phyloP scores from a whole-genome alignment of 1,140 invertebrate genomes.

The Parasteatoda tepidariorum region DNA sequence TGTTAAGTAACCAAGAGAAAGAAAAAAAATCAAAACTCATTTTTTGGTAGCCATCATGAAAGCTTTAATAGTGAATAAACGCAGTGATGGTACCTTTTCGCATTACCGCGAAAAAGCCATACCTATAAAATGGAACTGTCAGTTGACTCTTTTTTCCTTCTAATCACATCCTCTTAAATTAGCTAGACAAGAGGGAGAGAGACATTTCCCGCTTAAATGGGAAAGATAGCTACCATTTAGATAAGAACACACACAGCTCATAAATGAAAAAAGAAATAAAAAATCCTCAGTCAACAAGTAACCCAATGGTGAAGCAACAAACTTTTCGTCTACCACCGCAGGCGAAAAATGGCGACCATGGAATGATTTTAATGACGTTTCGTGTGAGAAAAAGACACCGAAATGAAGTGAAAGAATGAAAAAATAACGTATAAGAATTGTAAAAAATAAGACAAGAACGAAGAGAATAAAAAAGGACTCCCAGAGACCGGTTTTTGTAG shows the following conservation, averaged over 20 bases:
- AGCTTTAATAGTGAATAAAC: not conserved
- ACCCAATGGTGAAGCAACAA: conserved; percentile 33
- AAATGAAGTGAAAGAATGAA: conserved; percentile 53
- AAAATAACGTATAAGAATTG: conserved; percentile 23
- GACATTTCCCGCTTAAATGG: conserved; percentile 36
- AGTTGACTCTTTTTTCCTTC: not conserved
- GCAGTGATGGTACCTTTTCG: not conserved
- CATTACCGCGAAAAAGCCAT: not conserved
- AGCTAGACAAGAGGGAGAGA: conserved; percentile 15
- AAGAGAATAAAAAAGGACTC: conserved; percentile 17
- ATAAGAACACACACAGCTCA: conserved; percentile 47
- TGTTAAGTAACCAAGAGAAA: no score
- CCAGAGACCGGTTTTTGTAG: conserved; percentile 50
- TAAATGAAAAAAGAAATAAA: conserved; percentile 1
- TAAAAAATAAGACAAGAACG: conserved; percentile 35
- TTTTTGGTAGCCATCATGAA: no score
- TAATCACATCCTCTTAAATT: conserved; percentile 20
- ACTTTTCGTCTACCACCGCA: conserved; percentile 26
- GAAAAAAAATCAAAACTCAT: no score
- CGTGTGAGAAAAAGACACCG: conserved; percentile 54
- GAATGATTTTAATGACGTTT: conserved; percentile 58
- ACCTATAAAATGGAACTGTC: not conserved
- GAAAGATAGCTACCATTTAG: conserved; percentile 40
- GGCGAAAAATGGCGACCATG: conserved; percentile 36
- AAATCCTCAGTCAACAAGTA: conserved; percentile 50